Evolutionary conservation across 2,797 vertebrate genomes (phyloP), one percentile per base, ranked within the genome.

Genomic region (Ataeniobius toweri): DNA sequence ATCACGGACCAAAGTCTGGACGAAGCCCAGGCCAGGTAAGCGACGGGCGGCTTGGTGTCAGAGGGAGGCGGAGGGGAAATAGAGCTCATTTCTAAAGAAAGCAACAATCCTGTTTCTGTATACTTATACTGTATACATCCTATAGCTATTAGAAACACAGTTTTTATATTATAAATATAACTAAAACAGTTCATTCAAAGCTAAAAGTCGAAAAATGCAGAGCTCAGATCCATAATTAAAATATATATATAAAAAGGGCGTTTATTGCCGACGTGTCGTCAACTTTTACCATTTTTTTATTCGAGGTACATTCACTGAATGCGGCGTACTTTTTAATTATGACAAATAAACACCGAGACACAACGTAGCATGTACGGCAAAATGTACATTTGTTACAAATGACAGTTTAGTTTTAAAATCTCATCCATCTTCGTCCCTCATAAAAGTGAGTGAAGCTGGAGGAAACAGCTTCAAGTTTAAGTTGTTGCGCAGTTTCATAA

Each of bases 1-100:
- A 99, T 98, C 95, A 99, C 98, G 74, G 98, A 99, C 88, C 98
- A 99, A 94, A 99, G 97, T 95, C 96, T 99, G 96, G 98, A 99
- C 83, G 98, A 99, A 92, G 97, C 97, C 80, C 98, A 99, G 95
- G 97, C 98, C 96, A 98, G 97, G 98, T 98, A 96, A 76, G 13
- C 3, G 16, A 28, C 53, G 24, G 58, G 58, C 46, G 20, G n/a
- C 5, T 7, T 53, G 9, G 61, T 50, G 80, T 22, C 58, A 74
- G 68, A 48, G 51, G 55, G 56, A 74, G 76, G 78, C 48, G 26
- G 59, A 58, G 77, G 73, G 24, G 18, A 63, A 20, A 16, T 3
- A 6, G 36, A 67, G 65, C 39, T 44, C 3, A n/a, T 67, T 67
- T 39, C 41, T 41, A 41, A 41, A 67, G 31, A 67, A 22, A 67